Percentiles rank a stretch among this genome's conserved stretches.
These are phyloP conservation scores for Acrocephalus scirpaceus DNA, from an alignment of 2,797 vertebrate genomes.

Conservation along the genomic window DNA sequence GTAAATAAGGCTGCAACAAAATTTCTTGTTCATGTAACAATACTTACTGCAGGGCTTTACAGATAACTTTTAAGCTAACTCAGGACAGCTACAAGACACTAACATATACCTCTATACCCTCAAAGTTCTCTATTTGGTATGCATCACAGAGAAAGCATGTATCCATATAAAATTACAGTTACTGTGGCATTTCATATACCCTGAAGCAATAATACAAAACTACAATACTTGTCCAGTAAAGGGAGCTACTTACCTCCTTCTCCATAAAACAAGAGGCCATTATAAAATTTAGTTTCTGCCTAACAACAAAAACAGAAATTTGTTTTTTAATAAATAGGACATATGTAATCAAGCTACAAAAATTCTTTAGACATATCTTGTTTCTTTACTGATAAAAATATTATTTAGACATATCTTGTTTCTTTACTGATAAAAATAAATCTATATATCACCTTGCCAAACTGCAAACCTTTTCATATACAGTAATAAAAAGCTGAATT, in stretches of 20 bases:
- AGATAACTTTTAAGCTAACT: not conserved
- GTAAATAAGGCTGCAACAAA: not conserved
- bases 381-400: conserved; percentile 21
- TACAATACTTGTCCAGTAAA: conserved; percentile 3
- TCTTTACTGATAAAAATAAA: conserved; percentile 9
- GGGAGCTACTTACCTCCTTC: conserved; percentile 90
- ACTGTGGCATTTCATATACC: not conserved
- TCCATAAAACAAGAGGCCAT: conserved; percentile 95
- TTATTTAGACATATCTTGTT: not conserved
- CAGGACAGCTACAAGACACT: not conserved
- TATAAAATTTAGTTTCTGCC: conserved; percentile 99
- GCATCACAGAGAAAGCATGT: not conserved
- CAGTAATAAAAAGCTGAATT: conserved; percentile 30
- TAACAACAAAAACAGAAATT: conserved; percentile 73
- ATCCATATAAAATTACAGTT: not conserved
- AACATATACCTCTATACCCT: not conserved
- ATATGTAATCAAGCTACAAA: not conserved
- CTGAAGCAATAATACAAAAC: not conserved
- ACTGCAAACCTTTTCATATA: not conserved
- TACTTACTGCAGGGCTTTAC: not conserved
- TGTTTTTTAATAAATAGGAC: conserved; percentile 42
- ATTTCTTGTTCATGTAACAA: not conserved
- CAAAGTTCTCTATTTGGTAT: not conserved
- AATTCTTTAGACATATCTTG: not conserved
- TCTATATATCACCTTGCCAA: not conserved